These are phyloP conservation scores for Echiichthys vipera DNA, from an alignment of 2,797 vertebrate genomes.

Conservation along the genomic window DNA sequence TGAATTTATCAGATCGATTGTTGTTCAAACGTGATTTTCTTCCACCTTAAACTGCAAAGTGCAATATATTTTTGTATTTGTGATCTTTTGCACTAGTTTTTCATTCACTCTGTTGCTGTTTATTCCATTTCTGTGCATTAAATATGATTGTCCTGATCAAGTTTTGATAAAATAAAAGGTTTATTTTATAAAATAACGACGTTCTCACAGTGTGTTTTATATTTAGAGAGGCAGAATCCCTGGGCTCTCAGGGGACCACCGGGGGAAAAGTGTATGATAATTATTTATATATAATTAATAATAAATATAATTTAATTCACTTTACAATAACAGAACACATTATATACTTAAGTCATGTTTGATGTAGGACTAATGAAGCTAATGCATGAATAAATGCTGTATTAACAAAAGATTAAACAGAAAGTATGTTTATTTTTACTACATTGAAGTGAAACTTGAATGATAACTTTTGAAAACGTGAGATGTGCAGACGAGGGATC, in stretches of 20 bases:
- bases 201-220: background rate
- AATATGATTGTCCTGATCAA: conserved; percentile 65
- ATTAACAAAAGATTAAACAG: too few species aligned
- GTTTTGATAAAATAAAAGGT: conserved; percentile 78
- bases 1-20: conserved; percentile 63
- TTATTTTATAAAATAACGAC: conserved; percentile 71
- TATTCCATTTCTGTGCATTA: conserved; percentile 75
- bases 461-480: too few species aligned
- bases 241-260: too few species aligned
- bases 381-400: too few species aligned
- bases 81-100: conserved; percentile 76
- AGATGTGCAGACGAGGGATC: too few species aligned
- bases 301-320: too few species aligned
- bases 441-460: too few species aligned
- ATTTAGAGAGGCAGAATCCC: background rate
- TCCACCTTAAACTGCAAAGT: conserved; percentile 72
- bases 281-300: background rate
- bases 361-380: too few species aligned
- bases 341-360: too few species aligned
- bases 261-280: background rate
- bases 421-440: too few species aligned
- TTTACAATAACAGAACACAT: too few species aligned
- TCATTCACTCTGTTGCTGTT: conserved; percentile 69
- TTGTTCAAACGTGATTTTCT: conserved; percentile 69
- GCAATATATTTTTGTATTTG: conserved; percentile 82